Evolutionary conservation across 2,113 vertebrate species (phyloP).

Genomic region (Equus przewalskii): DNA sequence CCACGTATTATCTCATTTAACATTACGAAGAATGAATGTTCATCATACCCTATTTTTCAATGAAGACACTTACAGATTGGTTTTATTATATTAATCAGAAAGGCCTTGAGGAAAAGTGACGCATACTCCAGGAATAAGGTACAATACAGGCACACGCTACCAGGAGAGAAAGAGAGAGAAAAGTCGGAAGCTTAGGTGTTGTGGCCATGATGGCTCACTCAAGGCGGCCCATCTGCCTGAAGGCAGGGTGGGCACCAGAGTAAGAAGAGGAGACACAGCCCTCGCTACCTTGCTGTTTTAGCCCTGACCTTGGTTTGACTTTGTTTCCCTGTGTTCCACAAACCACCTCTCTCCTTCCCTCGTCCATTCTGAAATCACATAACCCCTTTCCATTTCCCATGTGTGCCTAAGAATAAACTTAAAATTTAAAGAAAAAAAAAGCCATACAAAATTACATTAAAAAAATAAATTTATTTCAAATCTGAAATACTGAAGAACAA

Average conservation of each 20-base stretch:
- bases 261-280: not conserved
- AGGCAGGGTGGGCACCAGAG: not conserved
- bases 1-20: not conserved
- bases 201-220: not conserved
- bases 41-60: not conserved
- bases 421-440: not conserved
- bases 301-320: not conserved
- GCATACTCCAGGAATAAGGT: not conserved
- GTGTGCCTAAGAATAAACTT: not conserved
- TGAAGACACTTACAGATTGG: not conserved
- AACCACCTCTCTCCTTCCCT: not conserved
- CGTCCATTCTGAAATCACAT: not conserved
- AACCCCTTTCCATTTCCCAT: not conserved
- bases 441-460: conserved; percentile 63
- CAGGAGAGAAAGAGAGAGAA: not conserved
- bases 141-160: not conserved
- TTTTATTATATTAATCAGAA: not conserved
- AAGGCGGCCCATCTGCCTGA: rapidly evolving
- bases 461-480: conserved; percentile 83
- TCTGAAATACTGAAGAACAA: conserved; percentile 67
- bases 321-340: not conserved
- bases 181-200: not conserved
- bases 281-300: not conserved
- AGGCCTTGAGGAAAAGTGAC: not conserved
- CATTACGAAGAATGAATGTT: not conserved